Percentiles rank a stretch among this genome's conserved stretches.
Evolutionary conservation across 35 echinoderm and acorn worm species (phyloP).

Genomic region (Anneissia japonica): DNA sequence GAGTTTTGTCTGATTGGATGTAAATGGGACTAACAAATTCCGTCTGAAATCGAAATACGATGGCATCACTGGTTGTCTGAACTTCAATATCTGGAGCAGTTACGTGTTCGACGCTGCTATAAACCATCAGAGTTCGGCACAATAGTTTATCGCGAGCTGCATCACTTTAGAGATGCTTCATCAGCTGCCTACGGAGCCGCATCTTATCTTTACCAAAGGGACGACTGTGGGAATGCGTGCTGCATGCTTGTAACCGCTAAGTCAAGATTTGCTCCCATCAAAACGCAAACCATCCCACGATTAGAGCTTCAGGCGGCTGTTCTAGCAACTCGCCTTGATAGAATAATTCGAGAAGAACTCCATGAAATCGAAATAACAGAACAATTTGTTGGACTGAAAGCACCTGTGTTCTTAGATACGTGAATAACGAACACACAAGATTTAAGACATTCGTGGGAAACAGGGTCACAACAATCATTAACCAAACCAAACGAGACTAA

Average conservation of each 20-base stretch:
- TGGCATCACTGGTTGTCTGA: neutral
- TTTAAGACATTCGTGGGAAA: neutral
- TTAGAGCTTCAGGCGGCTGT: neutral
- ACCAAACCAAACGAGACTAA: neutral
- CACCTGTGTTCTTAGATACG: neutral
- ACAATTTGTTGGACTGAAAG: neutral
- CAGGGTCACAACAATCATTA: neutral
- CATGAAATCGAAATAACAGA: neutral
- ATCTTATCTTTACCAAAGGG: neutral
- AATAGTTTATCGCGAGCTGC: neutral
- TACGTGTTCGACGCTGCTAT: neutral
- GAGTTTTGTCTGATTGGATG: slow-evolving; percentile 42
- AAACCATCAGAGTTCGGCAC: neutral
- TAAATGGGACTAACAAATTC: slow-evolving; percentile 3
- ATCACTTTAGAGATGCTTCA: slow-evolving; percentile 1
- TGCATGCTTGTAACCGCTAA: neutral
- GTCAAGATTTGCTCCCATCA: neutral
- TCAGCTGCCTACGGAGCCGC: neutral
- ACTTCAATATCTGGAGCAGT: neutral
- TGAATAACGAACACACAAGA: neutral
- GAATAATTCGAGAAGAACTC: neutral
- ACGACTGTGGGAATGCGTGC: neutral
- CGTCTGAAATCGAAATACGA: neutral
- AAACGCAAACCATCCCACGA: neutral
- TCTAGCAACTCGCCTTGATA: neutral